Conservation (phyloP, 2,797 vertebrate species). For the Eulemur rubriventer region DNA sequence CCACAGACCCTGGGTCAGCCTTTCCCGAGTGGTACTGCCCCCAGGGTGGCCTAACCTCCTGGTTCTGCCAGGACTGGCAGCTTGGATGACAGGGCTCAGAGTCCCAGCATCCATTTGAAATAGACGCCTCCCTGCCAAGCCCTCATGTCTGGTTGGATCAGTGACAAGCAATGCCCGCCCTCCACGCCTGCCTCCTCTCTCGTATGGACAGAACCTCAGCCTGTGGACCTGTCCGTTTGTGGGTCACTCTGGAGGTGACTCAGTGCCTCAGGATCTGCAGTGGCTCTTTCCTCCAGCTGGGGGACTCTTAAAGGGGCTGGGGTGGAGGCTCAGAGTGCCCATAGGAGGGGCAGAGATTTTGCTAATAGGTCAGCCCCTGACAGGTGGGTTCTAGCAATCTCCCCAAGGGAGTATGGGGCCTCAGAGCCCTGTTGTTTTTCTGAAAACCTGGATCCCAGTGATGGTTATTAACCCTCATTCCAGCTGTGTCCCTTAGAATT, state of each 20-base stretch:
- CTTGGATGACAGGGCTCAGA: neutral
- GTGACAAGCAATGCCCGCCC: neutral
- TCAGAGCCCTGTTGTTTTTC: neutral
- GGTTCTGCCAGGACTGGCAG: conserved; percentile 29
- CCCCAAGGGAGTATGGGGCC: neutral
- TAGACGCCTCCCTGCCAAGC: neutral
- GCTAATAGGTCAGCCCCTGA: neutral
- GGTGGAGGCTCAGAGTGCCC: conserved; percentile 47
- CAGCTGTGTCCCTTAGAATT: conserved; percentile 18
- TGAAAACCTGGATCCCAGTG: neutral
- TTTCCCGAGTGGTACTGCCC: neutral
- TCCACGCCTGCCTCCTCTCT: neutral
- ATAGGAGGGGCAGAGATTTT: neutral
- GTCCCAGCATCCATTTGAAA: neutral
- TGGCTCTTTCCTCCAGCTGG: neutral
- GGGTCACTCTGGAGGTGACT: neutral
- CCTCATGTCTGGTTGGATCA: neutral
- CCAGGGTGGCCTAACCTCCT: neutral
- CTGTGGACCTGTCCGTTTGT: neutral
- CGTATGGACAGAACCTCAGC: neutral
- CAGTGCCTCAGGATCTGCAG: neutral
- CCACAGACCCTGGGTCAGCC: neutral
- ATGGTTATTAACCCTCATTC: neutral
- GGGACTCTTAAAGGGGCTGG: neutral
- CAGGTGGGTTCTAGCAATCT: neutral